Base-by-base conservation (phyloP, 2,113 vertebrate genomes). In the Parus major region DNA sequence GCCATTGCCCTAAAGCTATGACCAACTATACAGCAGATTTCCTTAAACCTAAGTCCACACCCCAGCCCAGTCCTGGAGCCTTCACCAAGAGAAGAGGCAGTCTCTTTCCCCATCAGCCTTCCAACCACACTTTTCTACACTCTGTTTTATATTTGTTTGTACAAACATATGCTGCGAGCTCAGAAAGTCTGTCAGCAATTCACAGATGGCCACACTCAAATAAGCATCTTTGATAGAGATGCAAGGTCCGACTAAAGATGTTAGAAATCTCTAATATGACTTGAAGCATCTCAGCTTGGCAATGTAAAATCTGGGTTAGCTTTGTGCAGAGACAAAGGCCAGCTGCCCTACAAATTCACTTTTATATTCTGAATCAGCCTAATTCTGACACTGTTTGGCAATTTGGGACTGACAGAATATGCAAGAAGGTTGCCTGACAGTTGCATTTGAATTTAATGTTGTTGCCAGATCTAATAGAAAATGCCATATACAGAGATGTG, bases 111-210 rank as follows among this genome's bases (percentile, higher is more conserved):
- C 52, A 50, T 17, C 33, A 73, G 15, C 55, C 35, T 49, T 55
- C 71, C 75, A 69, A 63, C 2, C 5, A 57, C 12, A 15, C 9
- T 82, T 64, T 92, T 63, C n/a, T 44, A 3, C 2, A 3, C 22
- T 79, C 36, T 79, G 24, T 93, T 84, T 96, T 63, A 16, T 19
- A 72, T 61, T 79, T 90, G 31, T 42, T 79, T 82, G 75, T 21
- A 92, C 49, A 65, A 75, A 85, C 66, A 39, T n/a, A 72, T 56
- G 50, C 63, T 10, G 4, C 18, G 42, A 90, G 56, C 52, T 78
- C 83, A 57, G 28, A 36, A 86, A 63, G 25, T 71, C 75, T 65
- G 41, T 56, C 39, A 85, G 71, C 50, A 55, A 47, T 61, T 90
- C 90, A 86, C 57, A 84, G 92, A 71, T 80, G 75, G 55, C 70